Conservation (phyloP, 2,113 vertebrate species). For the Lophochroa leadbeateri region DNA sequence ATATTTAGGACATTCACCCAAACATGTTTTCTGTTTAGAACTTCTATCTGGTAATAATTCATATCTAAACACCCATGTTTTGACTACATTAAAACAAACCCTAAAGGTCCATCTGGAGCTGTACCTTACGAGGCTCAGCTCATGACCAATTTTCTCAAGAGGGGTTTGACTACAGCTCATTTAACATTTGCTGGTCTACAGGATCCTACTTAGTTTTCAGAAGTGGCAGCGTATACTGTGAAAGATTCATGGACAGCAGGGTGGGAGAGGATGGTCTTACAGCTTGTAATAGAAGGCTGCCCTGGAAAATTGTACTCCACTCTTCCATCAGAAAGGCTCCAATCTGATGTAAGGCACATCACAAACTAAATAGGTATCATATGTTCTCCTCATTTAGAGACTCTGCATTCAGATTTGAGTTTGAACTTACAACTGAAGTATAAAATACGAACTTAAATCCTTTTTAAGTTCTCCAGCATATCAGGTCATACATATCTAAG, state of each 20-base stretch:
- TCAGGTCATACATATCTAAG: accelerated
- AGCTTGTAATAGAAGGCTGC: not conserved
- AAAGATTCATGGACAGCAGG: not conserved
- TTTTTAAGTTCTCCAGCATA: not conserved
- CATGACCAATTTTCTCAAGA: not conserved
- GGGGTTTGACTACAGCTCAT: not conserved
- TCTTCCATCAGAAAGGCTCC: not conserved
- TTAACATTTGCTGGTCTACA: not conserved
- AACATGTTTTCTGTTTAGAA: not conserved
- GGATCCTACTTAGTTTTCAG: not conserved
- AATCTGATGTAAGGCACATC: not conserved
- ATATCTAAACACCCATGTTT: not conserved
- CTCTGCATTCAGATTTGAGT: not conserved
- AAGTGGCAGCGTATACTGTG: not conserved
- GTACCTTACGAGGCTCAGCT: not conserved
- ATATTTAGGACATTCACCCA: not conserved
- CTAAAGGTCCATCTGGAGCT: not conserved
- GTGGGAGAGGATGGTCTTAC: not conserved
- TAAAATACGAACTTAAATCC: not conserved
- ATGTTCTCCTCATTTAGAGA: not conserved
- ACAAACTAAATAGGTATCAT: not conserved
- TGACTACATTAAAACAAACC: not conserved
- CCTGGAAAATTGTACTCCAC: not conserved
- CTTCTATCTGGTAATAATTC: not conserved
- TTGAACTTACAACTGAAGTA: not conserved